Evolutionary conservation across 2,797 vertebrate species (phyloP).

Genomic region (Sorex maritimensis): DNA sequence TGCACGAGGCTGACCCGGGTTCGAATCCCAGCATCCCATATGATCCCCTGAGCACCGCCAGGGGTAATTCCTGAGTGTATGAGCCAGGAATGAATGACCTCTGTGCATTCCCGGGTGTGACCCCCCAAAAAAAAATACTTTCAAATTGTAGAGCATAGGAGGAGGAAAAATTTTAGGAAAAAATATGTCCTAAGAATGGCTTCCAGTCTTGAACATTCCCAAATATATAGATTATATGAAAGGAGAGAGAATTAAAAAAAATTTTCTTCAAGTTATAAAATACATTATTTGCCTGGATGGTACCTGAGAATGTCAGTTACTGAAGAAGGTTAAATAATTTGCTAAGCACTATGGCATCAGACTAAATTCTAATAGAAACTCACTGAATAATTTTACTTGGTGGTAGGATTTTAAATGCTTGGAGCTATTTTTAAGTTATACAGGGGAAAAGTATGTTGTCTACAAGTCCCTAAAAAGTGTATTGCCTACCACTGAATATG

Average conservation of each 20-base stretch:
- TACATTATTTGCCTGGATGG: background rate
- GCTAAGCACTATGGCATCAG: slow-evolving; percentile 4
- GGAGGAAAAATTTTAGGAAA: background rate
- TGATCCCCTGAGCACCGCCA: too few relatives aligned
- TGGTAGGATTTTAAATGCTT: background rate
- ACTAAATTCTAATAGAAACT: slow-evolving; percentile 32
- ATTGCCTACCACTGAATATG: slow-evolving; percentile 32
- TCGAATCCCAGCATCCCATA: too few relatives aligned
- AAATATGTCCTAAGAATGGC: background rate
- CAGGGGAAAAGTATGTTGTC: background rate
- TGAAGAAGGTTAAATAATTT: slow-evolving; percentile 18
- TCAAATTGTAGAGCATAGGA: background rate
- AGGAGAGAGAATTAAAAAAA: background rate
- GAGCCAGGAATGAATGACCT: too few relatives aligned
- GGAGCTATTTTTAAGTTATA: slow-evolving; percentile 29
- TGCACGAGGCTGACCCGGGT: too few relatives aligned
- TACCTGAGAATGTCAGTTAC: background rate
- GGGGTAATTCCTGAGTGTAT: too few relatives aligned
- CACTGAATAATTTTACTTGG: slow-evolving; percentile 23
- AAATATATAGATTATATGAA: too few relatives aligned
- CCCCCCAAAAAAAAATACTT: background rate
- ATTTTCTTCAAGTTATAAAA: slow-evolving; percentile 35
- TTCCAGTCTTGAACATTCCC: slow-evolving; percentile 12
- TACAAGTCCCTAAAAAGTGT: background rate
- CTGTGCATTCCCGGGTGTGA: too few relatives aligned